These are phyloP conservation scores for Phenganax subtilis DNA, from an alignment of 92 coral and sea anemone species.

Conservation along the genomic window DNA sequence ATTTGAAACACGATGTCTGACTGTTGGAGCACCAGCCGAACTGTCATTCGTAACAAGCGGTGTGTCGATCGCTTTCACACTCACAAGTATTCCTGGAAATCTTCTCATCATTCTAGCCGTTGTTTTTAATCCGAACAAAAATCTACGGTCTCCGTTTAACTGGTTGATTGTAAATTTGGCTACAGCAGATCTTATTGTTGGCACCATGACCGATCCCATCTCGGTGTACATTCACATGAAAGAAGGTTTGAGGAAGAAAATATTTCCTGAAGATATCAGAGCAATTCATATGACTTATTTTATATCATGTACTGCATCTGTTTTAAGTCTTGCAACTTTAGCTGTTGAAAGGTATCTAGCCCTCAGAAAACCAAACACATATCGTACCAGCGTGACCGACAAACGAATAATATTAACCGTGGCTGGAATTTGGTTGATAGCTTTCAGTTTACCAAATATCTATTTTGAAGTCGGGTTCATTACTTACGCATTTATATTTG, in stretches of 20 bases:
- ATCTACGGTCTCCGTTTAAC: constrained; percentile 43
- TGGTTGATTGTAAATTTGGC: constrained; percentile 41
- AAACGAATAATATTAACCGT: constrained; percentile 31
- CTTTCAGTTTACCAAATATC: constrained; percentile 36
- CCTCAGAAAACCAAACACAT: constrained; percentile 35
- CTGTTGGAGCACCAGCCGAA: constrained; percentile 45
- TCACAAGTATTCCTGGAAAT: constrained; percentile 46
- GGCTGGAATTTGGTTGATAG: constrained; percentile 35
- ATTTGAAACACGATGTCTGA: constrained; percentile 34
- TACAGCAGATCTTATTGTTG: constrained; percentile 43
- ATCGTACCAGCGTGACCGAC: constrained; percentile 39
- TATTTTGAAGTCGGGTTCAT: constrained; percentile 51
- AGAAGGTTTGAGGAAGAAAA: constrained; percentile 31
- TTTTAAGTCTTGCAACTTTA: constrained; percentile 36
- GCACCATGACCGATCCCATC: constrained; percentile 40
- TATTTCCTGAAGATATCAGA: not conserved
- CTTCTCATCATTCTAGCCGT: constrained; percentile 45
- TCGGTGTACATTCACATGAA: constrained; percentile 35
- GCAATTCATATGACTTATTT: constrained; percentile 45
- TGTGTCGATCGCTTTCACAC: constrained; percentile 29
- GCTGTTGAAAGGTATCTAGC: constrained; percentile 47
- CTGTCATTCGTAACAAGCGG: constrained; percentile 44
- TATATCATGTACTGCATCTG: constrained; percentile 48
- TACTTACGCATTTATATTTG: constrained; percentile 43
- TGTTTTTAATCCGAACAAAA: constrained; percentile 29